These are phyloP conservation scores for Micrasema minimum DNA, from an alignment of 1,140 invertebrate genomes.

Conservation along the genomic window DNA sequence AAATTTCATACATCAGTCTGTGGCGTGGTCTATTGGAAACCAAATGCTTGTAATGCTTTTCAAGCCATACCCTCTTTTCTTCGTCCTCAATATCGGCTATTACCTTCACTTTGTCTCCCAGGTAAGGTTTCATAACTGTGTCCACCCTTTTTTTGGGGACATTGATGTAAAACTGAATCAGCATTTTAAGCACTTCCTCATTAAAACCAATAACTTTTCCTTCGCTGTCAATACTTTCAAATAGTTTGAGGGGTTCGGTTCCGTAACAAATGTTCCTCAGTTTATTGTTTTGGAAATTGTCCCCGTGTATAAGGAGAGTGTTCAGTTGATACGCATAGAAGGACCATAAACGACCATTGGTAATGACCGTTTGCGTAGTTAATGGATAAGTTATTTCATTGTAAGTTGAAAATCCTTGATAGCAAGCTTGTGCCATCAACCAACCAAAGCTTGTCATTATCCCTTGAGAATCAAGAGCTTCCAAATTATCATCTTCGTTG, in stretches of 20 bases:
- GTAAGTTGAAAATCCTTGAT: conserved; percentile 88
- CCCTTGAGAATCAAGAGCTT: conserved; percentile 76
- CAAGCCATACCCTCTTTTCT: conserved; percentile 75
- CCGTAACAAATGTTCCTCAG: conserved; percentile 85
- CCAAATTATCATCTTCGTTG: conserved; percentile 66
- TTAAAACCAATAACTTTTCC: conserved; percentile 83
- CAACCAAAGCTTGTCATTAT: conserved; percentile 83
- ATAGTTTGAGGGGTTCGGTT: conserved; percentile 78
- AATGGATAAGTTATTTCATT: conserved; percentile 91
- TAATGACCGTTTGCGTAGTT: conserved; percentile 84
- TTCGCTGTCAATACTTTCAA: conserved; percentile 74
- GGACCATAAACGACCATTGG: conserved; percentile 84
- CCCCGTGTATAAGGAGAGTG: conserved; percentile 75
- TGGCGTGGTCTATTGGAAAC: conserved; percentile 73
- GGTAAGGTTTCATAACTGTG: conserved; percentile 79
- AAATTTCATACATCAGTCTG: conserved; percentile 72
- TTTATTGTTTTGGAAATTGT: conserved; percentile 72
- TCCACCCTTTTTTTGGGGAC: conserved; percentile 71
- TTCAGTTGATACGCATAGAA: conserved; percentile 92
- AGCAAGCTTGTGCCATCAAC: conserved; percentile 82
- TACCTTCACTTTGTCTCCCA: conserved; percentile 69
- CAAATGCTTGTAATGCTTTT: conserved; percentile 75
- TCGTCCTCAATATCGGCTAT: conserved; percentile 75
- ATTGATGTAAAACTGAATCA: conserved; percentile 83
- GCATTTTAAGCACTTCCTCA: conserved; percentile 77